A percentile compares a stretch with the other conserved stretches of the same genome.
Evolutionary conservation across 2,888 invertebrate species (phyloP).

Genomic region (Epinotia ramella): DNA sequence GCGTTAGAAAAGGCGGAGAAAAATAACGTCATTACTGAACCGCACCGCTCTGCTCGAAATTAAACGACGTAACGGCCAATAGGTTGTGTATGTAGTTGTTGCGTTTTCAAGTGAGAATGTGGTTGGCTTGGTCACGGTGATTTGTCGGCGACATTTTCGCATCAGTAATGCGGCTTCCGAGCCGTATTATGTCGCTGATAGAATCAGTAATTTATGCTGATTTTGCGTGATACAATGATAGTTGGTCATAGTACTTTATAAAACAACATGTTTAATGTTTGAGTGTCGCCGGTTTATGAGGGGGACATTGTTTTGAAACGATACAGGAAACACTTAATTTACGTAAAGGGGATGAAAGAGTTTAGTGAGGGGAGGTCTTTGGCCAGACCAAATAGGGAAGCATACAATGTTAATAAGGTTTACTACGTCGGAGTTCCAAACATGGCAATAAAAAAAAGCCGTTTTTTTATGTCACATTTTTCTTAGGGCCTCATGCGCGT

Average conservation of each 20-base stretch:
- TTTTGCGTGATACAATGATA: constrained; percentile 1
- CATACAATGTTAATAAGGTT: constrained; percentile 3
- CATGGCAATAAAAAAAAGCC: no score
- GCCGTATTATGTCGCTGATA: constrained; percentile 21
- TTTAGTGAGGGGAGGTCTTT: constrained; percentile 3
- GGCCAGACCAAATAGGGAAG: neutral
- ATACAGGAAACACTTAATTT: constrained; percentile 26
- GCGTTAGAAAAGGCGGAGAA: constrained; percentile 24
- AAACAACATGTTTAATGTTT: neutral
- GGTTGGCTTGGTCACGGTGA: constrained; percentile 13
- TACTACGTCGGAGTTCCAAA: neutral
- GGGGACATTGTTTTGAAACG: constrained; percentile 1
- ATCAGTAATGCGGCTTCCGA: constrained; percentile 12
- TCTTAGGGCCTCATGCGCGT: no score
- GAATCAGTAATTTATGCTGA: constrained; percentile 5
- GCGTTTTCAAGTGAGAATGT: neutral
- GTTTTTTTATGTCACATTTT: no score
- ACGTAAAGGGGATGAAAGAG: constrained; percentile 29
- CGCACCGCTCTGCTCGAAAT: neutral
- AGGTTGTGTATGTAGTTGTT: neutral
- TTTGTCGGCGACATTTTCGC: constrained; percentile 26
- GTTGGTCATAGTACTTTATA: neutral
- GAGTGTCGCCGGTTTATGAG: neutral
- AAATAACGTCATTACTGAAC: constrained; percentile 24
- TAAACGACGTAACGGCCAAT: neutral